These are phyloP conservation scores for Nannospalax galili DNA, from an alignment of 2,113 vertebrate species.

Conservation along the genomic window DNA sequence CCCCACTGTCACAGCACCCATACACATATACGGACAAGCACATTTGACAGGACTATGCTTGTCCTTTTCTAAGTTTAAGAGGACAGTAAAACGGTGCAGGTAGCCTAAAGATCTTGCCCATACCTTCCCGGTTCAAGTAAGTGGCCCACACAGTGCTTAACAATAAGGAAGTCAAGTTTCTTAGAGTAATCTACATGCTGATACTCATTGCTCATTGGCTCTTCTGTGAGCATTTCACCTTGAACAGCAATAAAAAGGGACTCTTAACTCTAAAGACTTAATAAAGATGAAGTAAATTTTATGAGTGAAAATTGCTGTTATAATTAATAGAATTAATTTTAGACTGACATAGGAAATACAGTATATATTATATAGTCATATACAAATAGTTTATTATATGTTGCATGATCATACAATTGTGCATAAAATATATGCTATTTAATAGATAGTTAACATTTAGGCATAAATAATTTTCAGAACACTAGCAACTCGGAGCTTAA, in stretches of 20 bases:
- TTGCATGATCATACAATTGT: not conserved
- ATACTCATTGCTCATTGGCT: not conserved
- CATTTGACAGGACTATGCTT: not conserved
- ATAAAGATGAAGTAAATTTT: not conserved
- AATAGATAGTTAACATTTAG: not conserved
- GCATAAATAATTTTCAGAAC: not conserved
- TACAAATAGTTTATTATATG: not conserved
- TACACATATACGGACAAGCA: not conserved
- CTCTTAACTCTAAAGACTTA: not conserved
- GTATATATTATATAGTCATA: not conserved
- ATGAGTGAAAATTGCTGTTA: not conserved
- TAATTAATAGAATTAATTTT: constrained; percentile 17
- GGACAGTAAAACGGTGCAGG: not conserved
- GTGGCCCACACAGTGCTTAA: not conserved
- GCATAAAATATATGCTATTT: not conserved
- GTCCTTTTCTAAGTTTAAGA: not conserved
- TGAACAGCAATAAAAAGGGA: not conserved
- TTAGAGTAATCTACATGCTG: not conserved
- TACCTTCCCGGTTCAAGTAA: not conserved
- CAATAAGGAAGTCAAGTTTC: not conserved
- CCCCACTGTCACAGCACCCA: not conserved
- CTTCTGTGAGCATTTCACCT: not conserved
- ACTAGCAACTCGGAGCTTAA: not conserved
- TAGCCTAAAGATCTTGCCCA: not conserved
- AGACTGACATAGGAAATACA: not conserved